Evolutionary conservation across 2,113 vertebrate genomes (phyloP).

Genomic region (Microcebus ravelobensis): DNA sequence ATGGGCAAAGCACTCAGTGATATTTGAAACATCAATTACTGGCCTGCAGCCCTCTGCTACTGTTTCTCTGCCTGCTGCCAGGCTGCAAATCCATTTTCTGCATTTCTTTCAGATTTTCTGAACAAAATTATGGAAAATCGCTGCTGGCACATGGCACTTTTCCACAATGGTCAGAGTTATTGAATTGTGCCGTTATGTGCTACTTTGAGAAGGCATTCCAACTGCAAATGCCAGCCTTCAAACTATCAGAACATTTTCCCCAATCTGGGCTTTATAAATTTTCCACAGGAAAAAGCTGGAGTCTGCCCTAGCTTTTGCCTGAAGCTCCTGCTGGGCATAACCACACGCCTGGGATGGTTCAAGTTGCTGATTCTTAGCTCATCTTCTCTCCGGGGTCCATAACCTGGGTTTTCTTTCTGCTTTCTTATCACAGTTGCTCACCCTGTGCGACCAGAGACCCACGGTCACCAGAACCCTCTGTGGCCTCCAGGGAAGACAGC

Average conservation of each 20-base stretch:
- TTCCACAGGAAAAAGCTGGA: constrained; percentile 84
- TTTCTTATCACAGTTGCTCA: not conserved
- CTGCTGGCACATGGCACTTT: constrained; percentile 89
- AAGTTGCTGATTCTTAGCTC: constrained; percentile 5
- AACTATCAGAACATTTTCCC: constrained; percentile 81
- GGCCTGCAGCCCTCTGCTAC: constrained; percentile 88
- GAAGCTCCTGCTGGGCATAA: not conserved
- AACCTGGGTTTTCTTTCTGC: not conserved
- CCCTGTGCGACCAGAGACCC: not conserved
- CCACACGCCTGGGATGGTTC: not conserved
- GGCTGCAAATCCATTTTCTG: constrained; percentile 88
- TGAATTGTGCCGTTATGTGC: constrained; percentile 85
- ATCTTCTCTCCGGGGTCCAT: not conserved
- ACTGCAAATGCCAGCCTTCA: constrained; percentile 85
- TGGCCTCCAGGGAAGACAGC: not conserved
- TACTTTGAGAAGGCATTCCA: constrained; percentile 82
- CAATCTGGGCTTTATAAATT: constrained; percentile 84
- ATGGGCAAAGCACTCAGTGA: constrained; percentile 85
- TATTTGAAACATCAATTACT: constrained; percentile 90
- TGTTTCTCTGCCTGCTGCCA: constrained; percentile 85
- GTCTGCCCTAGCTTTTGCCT: constrained; percentile 74
- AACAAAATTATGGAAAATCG: constrained; percentile 89
- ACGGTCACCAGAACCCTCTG: not conserved
- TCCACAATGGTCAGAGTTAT: constrained; percentile 88
- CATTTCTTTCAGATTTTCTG: constrained; percentile 87